Percentiles rank a stretch among this genome's conserved stretches.
Evolutionary conservation across 2,113 vertebrate genomes (phyloP).

Genomic region (Numenius arquata): DNA sequence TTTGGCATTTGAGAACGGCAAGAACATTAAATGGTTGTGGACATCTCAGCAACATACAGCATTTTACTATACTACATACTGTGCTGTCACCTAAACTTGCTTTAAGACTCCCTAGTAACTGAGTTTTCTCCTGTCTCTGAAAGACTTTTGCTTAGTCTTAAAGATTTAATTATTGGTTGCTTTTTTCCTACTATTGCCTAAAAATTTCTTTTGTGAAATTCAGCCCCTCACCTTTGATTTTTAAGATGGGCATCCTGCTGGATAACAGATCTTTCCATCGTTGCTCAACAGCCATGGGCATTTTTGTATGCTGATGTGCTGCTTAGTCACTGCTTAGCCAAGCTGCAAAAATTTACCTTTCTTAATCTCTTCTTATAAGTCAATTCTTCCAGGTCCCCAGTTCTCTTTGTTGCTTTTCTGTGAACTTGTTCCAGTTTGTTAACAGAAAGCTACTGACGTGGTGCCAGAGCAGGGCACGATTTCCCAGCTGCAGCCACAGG

Average conservation of each 20-base stretch:
- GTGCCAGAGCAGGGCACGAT: background rate
- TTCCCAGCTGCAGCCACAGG: background rate
- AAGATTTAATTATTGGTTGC: background rate
- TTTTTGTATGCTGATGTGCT: background rate
- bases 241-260: background rate
- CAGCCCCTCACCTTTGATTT: background rate
- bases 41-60: background rate
- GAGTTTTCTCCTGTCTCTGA: background rate
- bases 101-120: background rate
- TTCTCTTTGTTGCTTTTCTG: background rate
- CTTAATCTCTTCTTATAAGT: background rate
- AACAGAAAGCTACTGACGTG: background rate
- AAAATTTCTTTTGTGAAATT: background rate
- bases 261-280: background rate
- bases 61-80: background rate
- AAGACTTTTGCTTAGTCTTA: background rate
- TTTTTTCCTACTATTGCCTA: background rate
- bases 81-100: background rate
- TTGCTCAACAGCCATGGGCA: background rate
- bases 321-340: background rate
- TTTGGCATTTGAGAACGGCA: background rate
- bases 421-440: background rate
- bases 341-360: background rate
- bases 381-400: background rate
- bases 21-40: background rate